Base-by-base conservation (phyloP, 1,140 invertebrate species). In the Homarus americanus region DNA sequence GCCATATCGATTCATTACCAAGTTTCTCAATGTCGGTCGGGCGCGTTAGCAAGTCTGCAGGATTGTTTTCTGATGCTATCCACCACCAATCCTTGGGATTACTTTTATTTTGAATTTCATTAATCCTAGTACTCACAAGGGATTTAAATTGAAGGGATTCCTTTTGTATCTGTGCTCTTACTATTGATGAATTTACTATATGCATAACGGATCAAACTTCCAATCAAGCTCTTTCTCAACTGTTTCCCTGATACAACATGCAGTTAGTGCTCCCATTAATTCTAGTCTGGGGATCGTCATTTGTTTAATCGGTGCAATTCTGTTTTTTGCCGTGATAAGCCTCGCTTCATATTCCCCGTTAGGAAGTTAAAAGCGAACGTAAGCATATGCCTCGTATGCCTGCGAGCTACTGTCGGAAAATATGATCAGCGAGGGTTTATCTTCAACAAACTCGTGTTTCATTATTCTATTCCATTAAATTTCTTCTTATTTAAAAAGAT, bases 91-190 rank as follows among this genome's bases (percentile, higher is more conserved):
- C 82, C 69, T 72, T 40, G 4, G 82, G 82, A 41, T 66, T 10
- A 17, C 49, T 34, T 63, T 63, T 34, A 36, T n/a, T 24, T 66
- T 83, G 44, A 28, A 84, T 84, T 84, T 84, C 82, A 38, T 5
- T 63, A n/a, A 84, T 63, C 41, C 82, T 84, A n/a, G 32, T 84
- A 2, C 36, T 38, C n/a, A 84, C 82, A 72, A 84, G 72, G 2
- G 82, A 69, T 28, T 63, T 63, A 84, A 84, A 84, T 28, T 63
- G 34, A 38, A 41, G 72, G 12, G 82, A 84, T 32, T 72, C 63
- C n/a, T 66, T 84, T 73, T 84, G 63, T n/a, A 72, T 84, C 40
- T 84, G 82, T 15, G 82, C 58, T 40, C 82, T 84, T 69, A 72
- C 63, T 69, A 40, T 84, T 9, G 82, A 63, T 34, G 82, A 84